Evolutionary conservation across 2,888 invertebrate genomes (phyloP), one percentile per base, ranked within the genome.

Genomic region (Lissonota sp.): DNA sequence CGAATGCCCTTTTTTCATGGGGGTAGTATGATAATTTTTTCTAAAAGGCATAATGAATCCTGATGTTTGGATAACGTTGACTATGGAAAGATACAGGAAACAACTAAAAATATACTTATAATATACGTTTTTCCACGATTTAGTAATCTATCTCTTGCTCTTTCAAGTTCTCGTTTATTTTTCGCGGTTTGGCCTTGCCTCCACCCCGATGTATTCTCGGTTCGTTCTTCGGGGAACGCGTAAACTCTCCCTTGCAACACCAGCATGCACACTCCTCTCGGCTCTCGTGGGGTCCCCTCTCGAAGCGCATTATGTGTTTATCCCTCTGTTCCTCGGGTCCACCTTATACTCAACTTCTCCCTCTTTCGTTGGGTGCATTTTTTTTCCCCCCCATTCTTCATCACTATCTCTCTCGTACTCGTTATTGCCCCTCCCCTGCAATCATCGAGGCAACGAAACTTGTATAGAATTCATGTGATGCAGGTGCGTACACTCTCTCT

Each of bases 251-350:
- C 78, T 78, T 80, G 79, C 72, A 71, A 71, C 62, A 79, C 79
- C 26, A 66, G 44, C 64, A 55, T 62, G 58, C 58, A 71, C 63
- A 62, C 76, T 73, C 70, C 26, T 81, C 79, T 83, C 74, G 49
- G 26, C 74, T 83, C 64, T 5, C 26, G 51, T 69, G 44, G 70
- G 75, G 72, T 87, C 82, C 86, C 83, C 86, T 26, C 26, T 85
- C 85, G 82, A 86, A 26, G 86, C 83, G 87, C 87, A 90, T 91
- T 91, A 91, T 88, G 88, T 89, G 88, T 89, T 90, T 90, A 91
- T 90, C 88, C 87, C 82, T 83, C 85, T 75, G 26, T 75, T 86
- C 86, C 83, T 83, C 72, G 77, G 76, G 51, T 86, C 84, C 83
- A 84, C 82, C 84, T 83, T 76, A 55, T 57, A 78, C 84, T 83